A percentile compares a stretch with the other conserved stretches of the same genome.
These are phyloP conservation scores for Cryptoprocta ferox DNA, from an alignment of 2,797 vertebrate genomes.

Conservation along the genomic window DNA sequence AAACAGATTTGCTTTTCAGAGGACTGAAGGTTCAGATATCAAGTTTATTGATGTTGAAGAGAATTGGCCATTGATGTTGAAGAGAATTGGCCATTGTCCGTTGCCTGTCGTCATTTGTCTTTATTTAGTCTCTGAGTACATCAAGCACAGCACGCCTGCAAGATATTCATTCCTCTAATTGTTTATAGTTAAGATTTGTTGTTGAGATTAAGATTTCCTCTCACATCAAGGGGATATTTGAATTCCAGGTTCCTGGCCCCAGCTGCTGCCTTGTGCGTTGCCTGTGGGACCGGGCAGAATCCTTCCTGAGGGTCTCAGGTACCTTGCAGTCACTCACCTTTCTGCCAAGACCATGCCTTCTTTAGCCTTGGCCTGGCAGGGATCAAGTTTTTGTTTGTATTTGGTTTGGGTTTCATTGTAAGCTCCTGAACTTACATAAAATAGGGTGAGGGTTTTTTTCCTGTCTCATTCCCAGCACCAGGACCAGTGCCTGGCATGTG, in stretches of 20 bases:
- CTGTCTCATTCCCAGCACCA: background rate
- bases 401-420: background rate
- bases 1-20: background rate
- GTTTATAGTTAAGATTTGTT: background rate
- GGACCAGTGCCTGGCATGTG: background rate
- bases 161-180: background rate
- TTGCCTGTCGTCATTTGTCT: background rate
- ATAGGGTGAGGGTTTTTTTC: background rate
- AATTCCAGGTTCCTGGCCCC: background rate
- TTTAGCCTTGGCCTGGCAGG: background rate
- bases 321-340: background rate
- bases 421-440: background rate
- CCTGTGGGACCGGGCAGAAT: background rate
- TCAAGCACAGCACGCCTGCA: background rate
- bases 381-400: background rate
- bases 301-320: too few species aligned
- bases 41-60: background rate
- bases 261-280: rapidly evolving
- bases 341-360: background rate
- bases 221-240: background rate
- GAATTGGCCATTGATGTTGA: background rate
- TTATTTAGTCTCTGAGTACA: background rate
- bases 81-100: background rate
- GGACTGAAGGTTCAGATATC: background rate
- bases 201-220: background rate